phyloP scores from a whole-genome alignment of 2,888 invertebrate genomes.

The Thymelicus sylvestris region DNA sequence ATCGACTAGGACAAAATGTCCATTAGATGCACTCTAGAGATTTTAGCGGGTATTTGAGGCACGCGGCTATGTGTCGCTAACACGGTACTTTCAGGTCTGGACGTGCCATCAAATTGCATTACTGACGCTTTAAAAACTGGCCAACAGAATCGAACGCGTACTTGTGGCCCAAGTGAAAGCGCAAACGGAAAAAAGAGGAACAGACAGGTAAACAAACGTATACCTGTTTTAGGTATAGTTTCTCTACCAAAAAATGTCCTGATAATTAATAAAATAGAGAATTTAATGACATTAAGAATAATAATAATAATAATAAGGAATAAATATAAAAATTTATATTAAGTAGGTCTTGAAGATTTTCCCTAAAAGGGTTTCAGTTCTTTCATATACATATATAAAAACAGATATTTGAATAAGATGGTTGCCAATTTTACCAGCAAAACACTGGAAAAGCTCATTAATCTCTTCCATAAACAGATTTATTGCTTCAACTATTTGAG shows the following conservation, averaged over 20 bases:
- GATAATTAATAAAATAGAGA: too few species aligned
- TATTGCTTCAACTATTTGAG: constrained; percentile 17
- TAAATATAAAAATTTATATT: too few species aligned
- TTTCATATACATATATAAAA: background rate
- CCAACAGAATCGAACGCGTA: background rate
- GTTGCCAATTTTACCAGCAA: background rate
- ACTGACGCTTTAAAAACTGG: constrained; percentile 9
- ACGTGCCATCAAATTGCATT: constrained; percentile 17
- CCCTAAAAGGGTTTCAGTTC: background rate
- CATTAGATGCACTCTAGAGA: background rate
- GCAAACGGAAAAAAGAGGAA: too few species aligned
- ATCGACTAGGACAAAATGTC: too few species aligned
- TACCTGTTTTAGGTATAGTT: too few species aligned
- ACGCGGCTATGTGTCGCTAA: background rate
- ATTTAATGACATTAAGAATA: too few species aligned
- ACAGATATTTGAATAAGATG: background rate
- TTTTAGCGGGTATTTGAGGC: background rate
- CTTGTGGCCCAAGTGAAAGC: too few species aligned
- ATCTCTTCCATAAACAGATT: constrained; percentile 22
- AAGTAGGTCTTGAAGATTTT: too few species aligned
- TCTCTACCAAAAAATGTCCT: too few species aligned
- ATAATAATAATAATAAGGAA: too few species aligned
- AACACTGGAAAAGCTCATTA: constrained; percentile 6
- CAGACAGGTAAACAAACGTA: too few species aligned
- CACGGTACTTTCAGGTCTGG: constrained; percentile 2